A percentile compares a stretch with the other conserved stretches of the same genome.
These are phyloP conservation scores for Frankliniella intonsa DNA, from an alignment of 2,888 invertebrate species.

Conservation along the genomic window DNA sequence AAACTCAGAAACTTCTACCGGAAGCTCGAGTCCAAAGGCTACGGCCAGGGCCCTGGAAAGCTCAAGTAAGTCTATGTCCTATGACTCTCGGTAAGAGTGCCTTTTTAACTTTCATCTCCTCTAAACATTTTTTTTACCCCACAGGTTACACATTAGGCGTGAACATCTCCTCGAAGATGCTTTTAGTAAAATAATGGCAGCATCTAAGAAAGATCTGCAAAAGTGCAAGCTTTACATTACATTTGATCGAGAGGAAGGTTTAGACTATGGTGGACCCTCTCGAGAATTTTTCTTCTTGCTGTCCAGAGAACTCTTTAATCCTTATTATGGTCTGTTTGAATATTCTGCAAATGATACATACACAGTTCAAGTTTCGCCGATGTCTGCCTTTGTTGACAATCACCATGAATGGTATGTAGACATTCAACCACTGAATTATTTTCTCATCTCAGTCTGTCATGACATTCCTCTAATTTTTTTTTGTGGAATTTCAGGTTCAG, in stretches of 20 bases:
- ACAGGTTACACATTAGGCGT: constrained; percentile 84
- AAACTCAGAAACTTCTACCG: constrained; percentile 91
- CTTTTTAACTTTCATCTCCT: constrained; percentile 30
- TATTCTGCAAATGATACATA: constrained; percentile 98
- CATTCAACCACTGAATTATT: not conserved
- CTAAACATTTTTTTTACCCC: constrained; percentile 35
- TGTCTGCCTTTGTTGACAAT: constrained; percentile 96
- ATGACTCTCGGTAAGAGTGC: constrained; percentile 7
- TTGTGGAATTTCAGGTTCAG: constrained; percentile 63
- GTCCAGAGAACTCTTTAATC: constrained; percentile 96
- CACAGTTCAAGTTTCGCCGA: constrained; percentile 90
- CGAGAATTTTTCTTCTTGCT: constrained; percentile 96
- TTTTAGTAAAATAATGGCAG: constrained; percentile 93
- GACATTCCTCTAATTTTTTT: constrained; percentile 18
- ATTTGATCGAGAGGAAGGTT: constrained; percentile 91
- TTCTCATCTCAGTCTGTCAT: not conserved
- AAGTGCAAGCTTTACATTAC: constrained; percentile 91
- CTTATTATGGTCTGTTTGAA: constrained; percentile 96
- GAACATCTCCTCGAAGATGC: constrained; percentile 94
- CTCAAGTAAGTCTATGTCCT: constrained; percentile 69
- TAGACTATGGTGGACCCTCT: constrained; percentile 97
- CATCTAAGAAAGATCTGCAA: constrained; percentile 90
- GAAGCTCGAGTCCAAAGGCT: constrained; percentile 92
- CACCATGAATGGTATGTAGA: constrained; percentile 83
- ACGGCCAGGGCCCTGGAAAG: constrained; percentile 95